Evolutionary conservation across 2,797 vertebrate species (phyloP).

Genomic region (Aphelocoma californica): DNA sequence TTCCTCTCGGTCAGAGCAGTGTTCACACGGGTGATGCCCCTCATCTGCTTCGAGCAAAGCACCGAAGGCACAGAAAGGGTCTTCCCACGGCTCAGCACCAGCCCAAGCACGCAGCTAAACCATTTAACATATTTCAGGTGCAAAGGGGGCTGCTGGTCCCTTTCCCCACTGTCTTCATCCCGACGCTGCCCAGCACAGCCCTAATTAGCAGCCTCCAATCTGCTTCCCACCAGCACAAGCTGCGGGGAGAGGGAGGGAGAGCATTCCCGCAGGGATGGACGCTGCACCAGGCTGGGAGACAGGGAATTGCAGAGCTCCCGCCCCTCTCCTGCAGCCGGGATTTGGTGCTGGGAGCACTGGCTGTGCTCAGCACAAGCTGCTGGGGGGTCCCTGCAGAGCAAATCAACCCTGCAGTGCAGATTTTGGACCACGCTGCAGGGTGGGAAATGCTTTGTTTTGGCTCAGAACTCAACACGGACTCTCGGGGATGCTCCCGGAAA

Average conservation of each 20-base stretch:
- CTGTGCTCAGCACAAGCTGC: neutral
- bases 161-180: neutral
- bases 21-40: accelerated
- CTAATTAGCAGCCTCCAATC: neutral
- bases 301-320: neutral
- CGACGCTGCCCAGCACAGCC: accelerated
- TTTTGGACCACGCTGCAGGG: accelerated
- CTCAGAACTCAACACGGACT: neutral
- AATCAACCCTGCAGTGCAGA: neutral
- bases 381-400: neutral
- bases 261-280: neutral
- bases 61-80: neutral
- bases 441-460: neutral
- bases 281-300: neutral
- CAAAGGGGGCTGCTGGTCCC: neutral
- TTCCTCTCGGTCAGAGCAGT: accelerated
- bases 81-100: neutral
- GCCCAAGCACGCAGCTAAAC: neutral
- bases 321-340: neutral
- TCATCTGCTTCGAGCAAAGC: neutral
- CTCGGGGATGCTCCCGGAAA: neutral
- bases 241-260: neutral
- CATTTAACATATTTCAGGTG: neutral
- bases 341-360: neutral
- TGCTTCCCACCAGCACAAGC: neutral